phyloP scores from a whole-genome alignment of 2,888 invertebrate species.

The Lepidochrysops patricia region DNA sequence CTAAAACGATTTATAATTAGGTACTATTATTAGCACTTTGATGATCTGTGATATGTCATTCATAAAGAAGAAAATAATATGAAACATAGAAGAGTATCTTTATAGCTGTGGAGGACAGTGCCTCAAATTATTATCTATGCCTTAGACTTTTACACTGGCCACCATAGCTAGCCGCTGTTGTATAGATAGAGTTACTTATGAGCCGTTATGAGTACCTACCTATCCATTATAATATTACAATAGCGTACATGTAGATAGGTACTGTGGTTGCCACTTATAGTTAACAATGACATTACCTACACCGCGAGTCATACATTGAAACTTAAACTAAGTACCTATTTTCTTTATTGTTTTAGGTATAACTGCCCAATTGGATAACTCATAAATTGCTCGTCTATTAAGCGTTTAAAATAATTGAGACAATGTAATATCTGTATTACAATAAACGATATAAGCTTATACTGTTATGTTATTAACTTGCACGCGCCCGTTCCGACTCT shows the following conservation, averaged over 20 bases:
- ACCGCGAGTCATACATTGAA: background rate
- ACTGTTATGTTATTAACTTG: background rate
- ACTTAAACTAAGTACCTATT: background rate
- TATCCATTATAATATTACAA: no score
- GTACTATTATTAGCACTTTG: background rate
- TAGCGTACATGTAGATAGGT: no score
- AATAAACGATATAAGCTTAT: background rate
- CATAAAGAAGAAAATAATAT: no score
- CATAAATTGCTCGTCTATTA: background rate
- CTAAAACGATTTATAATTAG: no score
- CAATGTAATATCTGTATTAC: background rate
- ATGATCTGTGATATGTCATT: slow-evolving; percentile 1
- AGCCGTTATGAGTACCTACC: no score
- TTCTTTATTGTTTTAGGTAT: background rate
- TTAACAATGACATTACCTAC: background rate
- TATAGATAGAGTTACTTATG: background rate
- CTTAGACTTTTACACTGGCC: no score
- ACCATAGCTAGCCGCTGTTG: no score
- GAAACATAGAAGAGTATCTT: no score
- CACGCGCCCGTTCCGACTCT: no score
- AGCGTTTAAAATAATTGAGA: background rate
- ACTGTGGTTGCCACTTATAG: background rate
- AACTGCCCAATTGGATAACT: background rate
- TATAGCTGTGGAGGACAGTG: no score
- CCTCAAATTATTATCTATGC: no score